Conservation (phyloP, 2,888 invertebrate genomes). For the Lochmaea capreae region DNA sequence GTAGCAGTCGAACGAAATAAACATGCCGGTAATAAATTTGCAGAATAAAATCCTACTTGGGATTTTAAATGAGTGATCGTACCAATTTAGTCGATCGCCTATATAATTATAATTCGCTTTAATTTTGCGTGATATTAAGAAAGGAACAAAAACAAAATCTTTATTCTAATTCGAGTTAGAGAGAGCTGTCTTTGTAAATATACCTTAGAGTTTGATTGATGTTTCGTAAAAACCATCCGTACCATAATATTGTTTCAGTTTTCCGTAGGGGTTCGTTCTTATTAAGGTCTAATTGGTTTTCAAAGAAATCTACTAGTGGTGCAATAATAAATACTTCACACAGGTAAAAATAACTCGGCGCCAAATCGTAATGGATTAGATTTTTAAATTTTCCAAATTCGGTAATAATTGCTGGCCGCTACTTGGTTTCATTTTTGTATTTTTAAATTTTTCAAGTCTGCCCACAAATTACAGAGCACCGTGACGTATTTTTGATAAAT, state of each 20-base stretch:
- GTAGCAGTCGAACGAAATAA: background rate
- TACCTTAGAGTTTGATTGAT: slow-evolving; percentile 63
- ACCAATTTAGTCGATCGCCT: background rate
- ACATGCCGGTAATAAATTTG: background rate
- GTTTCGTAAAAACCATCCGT: slow-evolving; percentile 49
- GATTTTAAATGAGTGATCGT: no score
- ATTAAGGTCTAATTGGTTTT: slow-evolving; percentile 26
- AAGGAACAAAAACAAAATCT: slow-evolving; percentile 45
- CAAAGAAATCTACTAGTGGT: slow-evolving; percentile 40
- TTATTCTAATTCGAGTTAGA: slow-evolving; percentile 58
- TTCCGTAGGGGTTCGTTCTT: slow-evolving; percentile 24
- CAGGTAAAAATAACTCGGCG: slow-evolving; percentile 59
- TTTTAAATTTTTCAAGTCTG: slow-evolving; percentile 47
- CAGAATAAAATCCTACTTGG: background rate
- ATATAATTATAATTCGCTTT: slow-evolving; percentile 37
- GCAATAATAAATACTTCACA: slow-evolving; percentile 28
- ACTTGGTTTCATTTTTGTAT: slow-evolving; percentile 58
- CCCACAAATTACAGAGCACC: slow-evolving; percentile 60
- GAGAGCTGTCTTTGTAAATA: slow-evolving; percentile 63
- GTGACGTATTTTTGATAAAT: slow-evolving; percentile 61
- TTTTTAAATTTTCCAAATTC: slow-evolving; percentile 55
- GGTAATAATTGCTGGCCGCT: slow-evolving; percentile 59
- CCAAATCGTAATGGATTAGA: slow-evolving; percentile 57
- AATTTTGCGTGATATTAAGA: slow-evolving; percentile 45
- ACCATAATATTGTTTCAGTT: slow-evolving; percentile 53